Base-by-base conservation (phyloP, 1,140 invertebrate genomes). In the Diachasma alloeum region DNA sequence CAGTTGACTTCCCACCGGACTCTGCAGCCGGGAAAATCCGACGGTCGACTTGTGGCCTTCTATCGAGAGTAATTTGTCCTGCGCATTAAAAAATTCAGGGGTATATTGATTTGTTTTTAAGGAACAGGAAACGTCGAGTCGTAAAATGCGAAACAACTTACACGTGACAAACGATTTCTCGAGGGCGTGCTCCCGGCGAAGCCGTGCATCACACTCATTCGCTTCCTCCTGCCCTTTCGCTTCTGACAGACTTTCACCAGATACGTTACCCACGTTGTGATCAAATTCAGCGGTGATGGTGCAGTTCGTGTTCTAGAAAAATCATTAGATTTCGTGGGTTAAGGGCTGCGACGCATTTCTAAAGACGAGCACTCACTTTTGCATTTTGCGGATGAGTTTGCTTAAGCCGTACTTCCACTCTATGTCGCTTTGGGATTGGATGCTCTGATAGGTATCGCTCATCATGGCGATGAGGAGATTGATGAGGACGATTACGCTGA, bases 381-480 rank as follows among this genome's bases (percentile, higher is more conserved):
- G 98, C 98, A 99, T 99, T 85, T 98, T 98, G 68, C 98, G 92
- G 84, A 99, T 99, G 81, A 99, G 91, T 91, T 99, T 99, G n/a
- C 98, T 99, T 78, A 99, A 89, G 11, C 98, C 98, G 86, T 98
- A 99, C 90, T 99, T 99, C 98, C 98, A 99, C 90, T 99, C 98
- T 78, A 98, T 98, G 87, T 99, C 98, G 26, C 98, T 99, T 93
- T 99, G 98, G n/a, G 97, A 96, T 81, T 98, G 94, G 87, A 99
- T 99, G 79, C 96, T 93, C 88, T 99, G 98, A 90, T 99, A 99
- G 19, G 98, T 99, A 91, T 99, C 98, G 83, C 96, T 98, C 98
- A 99, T 99, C 98, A 99, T 99, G 91, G 98, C 98, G 93, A 99
- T 99, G 83, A 99, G 94, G 79, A 99, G 92, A 92, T 99, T 99